Evolutionary conservation across 1,140 invertebrate genomes (phyloP), one percentile per base, ranked within the genome.

Genomic region (Polyergus mexicanus): DNA sequence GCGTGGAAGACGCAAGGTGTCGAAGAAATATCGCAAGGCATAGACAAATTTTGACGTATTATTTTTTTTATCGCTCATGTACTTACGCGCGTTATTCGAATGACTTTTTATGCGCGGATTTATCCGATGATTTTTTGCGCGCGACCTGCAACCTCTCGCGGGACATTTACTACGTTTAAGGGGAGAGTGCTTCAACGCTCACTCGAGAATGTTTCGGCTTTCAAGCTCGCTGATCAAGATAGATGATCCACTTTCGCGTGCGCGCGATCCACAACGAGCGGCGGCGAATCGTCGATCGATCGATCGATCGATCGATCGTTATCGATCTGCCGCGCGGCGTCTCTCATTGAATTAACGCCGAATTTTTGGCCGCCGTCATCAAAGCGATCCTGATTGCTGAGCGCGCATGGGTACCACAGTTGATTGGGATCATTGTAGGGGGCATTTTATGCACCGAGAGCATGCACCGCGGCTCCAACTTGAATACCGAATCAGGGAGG

Each of bases 381-480:
- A 90, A 93, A 93, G 89, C 89, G 85, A 56, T 65, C 68, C 86
- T 86, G 93, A 92, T 92, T 93, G 92, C 92, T 90, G 68, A 84
- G 89, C 54, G 78, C 68, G 91, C 88, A 89, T 88, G 88, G 86
- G 84, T 87, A 90, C 85, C 84, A 88, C 85, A 86, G 89, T 93
- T 94, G 93, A 94, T 94, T 93, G 93, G 93, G 91, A 94, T 94
- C 93, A 93, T 94, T 93, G 93, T 92, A 91, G 90, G 92, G 92
- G 93, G 91, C 85, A 92, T 93, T 94, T 94, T 91, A 93, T 93
- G 92, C 91, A 92, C 91, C 91, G 92, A 93, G 92, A 93, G 90
- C 92, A 89, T 93, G 93, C 90, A 93, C 89, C 89, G 83, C 92
- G 89, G 69, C 86, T 90, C 85, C 87, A 93, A 92, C 92, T 92